Conservation (phyloP, 1,140 invertebrate genomes). For the Caenorhabditis tropicalis region DNA sequence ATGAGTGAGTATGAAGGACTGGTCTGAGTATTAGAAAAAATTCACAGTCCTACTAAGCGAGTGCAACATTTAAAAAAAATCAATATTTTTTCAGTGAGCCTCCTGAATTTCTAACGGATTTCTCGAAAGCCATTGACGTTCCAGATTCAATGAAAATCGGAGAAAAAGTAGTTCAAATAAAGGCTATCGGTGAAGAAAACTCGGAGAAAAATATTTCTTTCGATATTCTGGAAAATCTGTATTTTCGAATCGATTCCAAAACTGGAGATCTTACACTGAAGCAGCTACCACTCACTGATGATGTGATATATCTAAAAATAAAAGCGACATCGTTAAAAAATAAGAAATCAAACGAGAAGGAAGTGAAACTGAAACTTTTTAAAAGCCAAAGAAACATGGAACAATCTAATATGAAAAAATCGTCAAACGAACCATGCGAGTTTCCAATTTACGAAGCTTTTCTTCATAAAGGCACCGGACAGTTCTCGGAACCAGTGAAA, state of each 20-base stretch:
- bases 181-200: conserved; percentile 40
- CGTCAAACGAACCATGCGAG: neutral
- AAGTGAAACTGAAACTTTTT: neutral
- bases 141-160: neutral
- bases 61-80: too few species aligned
- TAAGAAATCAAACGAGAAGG: neutral
- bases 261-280: neutral
- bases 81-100: conserved; percentile 49
- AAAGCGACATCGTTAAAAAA: conserved; percentile 19
- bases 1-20: conserved; percentile 56
- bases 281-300: neutral
- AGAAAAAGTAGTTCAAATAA: neutral
- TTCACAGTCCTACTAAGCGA: too few species aligned
- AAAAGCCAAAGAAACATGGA: neutral
- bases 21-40: too few species aligned
- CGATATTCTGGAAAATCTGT: neutral
- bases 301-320: neutral
- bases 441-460: conserved; percentile 31
- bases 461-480: neutral
- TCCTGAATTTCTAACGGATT: conserved; percentile 39
- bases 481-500: neutral
- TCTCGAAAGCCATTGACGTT: neutral
- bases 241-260: conserved; percentile 14
- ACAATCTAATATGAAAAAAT: neutral
- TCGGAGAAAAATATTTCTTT: neutral